Evolutionary conservation across 2,888 invertebrate genomes (phyloP).

Genomic region (Volucella bombylans): DNA sequence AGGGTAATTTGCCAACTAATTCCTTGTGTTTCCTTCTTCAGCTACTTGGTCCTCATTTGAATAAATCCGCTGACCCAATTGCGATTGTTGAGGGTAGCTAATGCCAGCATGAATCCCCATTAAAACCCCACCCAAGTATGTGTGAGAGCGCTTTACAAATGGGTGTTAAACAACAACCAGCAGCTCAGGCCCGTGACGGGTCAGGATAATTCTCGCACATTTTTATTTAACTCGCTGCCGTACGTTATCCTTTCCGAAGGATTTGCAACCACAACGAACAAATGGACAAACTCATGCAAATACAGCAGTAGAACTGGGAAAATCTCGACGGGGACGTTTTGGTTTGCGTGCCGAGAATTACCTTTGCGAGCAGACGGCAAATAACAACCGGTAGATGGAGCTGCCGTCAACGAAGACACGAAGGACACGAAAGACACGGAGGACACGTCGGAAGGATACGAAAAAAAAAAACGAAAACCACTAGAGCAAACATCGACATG

Average conservation of each 20-base stretch:
- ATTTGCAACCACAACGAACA: conserved; percentile 33
- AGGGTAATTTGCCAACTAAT: conserved; percentile 49
- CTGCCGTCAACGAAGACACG: background rate
- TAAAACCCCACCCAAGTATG: conserved; percentile 18
- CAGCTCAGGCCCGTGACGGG: conserved; percentile 30
- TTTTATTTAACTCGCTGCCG: conserved; percentile 35
- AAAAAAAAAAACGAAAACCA: conserved; percentile 15
- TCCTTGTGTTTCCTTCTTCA: conserved; percentile 47
- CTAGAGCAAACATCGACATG: conserved; percentile 28
- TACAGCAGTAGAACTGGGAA: conserved; percentile 9
- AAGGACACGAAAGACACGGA: conserved; percentile 21
- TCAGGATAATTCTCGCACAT: conserved; percentile 24
- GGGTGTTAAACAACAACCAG: conserved; percentile 17
- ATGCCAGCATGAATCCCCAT: conserved; percentile 41
- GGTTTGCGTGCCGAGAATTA: conserved; percentile 60
- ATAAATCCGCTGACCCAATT: conserved; percentile 66
- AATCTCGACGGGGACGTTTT: conserved; percentile 49
- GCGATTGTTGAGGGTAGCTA: conserved; percentile 53
- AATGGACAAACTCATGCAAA: conserved; percentile 17
- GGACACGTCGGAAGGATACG: background rate
- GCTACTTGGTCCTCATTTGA: conserved; percentile 54
- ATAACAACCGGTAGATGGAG: conserved; percentile 20
- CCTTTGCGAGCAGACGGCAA: conserved; percentile 37
- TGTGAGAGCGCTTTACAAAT: conserved; percentile 16
- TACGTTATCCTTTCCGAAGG: conserved; percentile 45